Evolutionary conservation across 2,797 vertebrate genomes (phyloP).

Genomic region (Lerista edwardsae): DNA sequence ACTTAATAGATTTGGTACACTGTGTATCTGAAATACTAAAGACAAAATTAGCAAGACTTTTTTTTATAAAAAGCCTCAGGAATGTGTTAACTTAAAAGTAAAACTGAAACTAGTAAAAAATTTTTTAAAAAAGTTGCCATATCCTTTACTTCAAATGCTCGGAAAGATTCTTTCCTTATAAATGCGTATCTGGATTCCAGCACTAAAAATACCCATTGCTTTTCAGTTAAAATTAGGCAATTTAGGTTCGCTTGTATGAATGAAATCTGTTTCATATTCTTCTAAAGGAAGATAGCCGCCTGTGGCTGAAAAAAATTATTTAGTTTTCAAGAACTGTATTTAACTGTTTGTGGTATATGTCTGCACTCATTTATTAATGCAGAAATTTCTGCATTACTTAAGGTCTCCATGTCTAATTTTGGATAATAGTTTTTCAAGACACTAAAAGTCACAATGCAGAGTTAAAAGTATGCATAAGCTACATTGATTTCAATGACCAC

Average conservation of each 20-base stretch:
- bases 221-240: not conserved
- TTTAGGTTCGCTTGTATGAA: not conserved
- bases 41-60: no score
- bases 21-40: no score
- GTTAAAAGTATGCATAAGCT: not conserved
- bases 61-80: no score
- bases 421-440: not conserved
- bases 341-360: not conserved
- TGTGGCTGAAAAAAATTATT: not conserved
- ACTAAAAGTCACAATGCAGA: not conserved
- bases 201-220: not conserved
- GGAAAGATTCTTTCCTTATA: not conserved
- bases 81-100: no score
- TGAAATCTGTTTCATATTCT: not conserved
- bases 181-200: not conserved
- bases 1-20: no score
- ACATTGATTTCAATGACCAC: not conserved
- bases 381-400: not conserved
- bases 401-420: not conserved
- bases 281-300: not conserved
- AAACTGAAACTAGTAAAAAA: no score
- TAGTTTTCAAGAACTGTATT: not conserved
- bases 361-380: not conserved
- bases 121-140: no score
- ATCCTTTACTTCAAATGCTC: no score